Evolutionary conservation across 2,888 invertebrate genomes (phyloP), one percentile per base, ranked within the genome.

Genomic region (Meiosimyza decipiens): DNA sequence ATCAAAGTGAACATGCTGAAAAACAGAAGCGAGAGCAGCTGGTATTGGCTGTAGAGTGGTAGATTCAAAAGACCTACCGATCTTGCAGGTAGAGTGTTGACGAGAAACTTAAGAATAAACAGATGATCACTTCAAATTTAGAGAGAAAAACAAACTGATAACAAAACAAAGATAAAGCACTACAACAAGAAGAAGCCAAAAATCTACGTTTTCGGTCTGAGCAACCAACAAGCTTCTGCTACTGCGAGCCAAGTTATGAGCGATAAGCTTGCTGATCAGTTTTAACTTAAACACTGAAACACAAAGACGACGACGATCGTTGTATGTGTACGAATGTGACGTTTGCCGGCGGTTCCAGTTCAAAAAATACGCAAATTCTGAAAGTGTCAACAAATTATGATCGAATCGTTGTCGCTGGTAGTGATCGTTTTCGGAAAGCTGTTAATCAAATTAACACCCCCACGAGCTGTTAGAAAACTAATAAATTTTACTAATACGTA

Each of bases 391-490:
- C 28, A 28, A 57, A 62, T 40, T 11, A 40, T 28, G 60, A 28
- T 47, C 33, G 16, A 15, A 33, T 33, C 33, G 62, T 16, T 33
- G 59, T 12, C 9, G 33, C 40, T 62, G 47, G 9, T 13, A n/a
- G 33, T 62, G 9, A 22, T 18, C 11, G 16, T 64, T 2, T 9
- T 9, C 49, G 50, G 50, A 40, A 40, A 40, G 40, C 40, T 40
- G 76, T 64, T 82, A 82, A 82, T 82, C 78, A 72, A 83, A 84
- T 84, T 83, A 84, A 83, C 84, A 83, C 84, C 82, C 83, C 70
- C 79, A 78, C 49, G 16, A 18, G 18, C 33, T 52, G 16, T 22
- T 47, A n/a, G 40, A 62, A 16, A 62, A 40, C 50, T 51, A 18
- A 60, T 33, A 15, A 60, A 15, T 60, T 22, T 9, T 22, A 15